Conservation (phyloP, 2,888 invertebrate genomes). For the Sympetrum striolatum region DNA sequence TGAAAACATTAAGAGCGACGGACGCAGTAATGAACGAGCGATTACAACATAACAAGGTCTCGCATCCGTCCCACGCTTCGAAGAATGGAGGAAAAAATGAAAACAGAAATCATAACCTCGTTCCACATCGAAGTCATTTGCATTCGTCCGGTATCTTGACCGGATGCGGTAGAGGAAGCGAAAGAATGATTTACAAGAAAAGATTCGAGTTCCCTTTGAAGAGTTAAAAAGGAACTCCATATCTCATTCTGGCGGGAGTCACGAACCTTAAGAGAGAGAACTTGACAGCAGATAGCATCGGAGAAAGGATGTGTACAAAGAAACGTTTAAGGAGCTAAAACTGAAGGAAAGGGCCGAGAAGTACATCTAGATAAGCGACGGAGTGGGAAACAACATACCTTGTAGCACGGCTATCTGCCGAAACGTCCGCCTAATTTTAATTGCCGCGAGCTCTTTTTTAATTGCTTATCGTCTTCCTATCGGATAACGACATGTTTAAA, state of each 20-base stretch:
- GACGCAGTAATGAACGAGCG: background rate
- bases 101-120: background rate
- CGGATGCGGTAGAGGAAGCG: background rate
- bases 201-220: background rate
- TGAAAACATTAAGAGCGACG: background rate
- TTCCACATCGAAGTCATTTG: background rate
- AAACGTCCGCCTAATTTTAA: background rate
- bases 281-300: conserved; percentile 1
- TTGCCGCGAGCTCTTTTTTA: background rate
- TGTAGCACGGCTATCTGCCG: background rate
- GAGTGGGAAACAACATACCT: background rate
- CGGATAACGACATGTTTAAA: background rate
- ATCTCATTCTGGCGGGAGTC: conserved; percentile 18
- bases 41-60: background rate
- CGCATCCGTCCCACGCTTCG: background rate
- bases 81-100: background rate
- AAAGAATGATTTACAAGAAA: conserved; percentile 29
- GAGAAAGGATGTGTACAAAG: conserved; percentile 17
- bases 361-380: background rate
- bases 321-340: conserved; percentile 30
- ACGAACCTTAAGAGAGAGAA: conserved; percentile 7
- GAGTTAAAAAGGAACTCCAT: background rate
- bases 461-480: background rate
- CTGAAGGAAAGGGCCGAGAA: background rate
- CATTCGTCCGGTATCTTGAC: background rate